phyloP scores from a whole-genome alignment of 2,113 vertebrate species.

The Danio rerio region DNA sequence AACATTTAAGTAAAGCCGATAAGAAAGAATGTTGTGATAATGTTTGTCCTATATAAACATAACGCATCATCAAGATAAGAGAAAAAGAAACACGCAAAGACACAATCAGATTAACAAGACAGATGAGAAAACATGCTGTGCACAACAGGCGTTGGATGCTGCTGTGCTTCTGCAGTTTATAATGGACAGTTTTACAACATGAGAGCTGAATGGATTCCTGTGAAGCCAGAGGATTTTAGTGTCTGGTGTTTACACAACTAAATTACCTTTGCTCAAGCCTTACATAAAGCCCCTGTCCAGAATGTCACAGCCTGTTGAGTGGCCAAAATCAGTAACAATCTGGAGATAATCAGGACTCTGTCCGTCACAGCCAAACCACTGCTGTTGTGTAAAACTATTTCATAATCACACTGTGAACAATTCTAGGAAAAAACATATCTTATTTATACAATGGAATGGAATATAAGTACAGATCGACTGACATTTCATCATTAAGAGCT shows the following conservation, averaged over 20 bases:
- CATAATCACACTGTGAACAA: not conserved
- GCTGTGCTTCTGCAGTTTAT: constrained; percentile 9
- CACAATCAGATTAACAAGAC: constrained; percentile 14
- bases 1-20: not conserved
- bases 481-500: no score
- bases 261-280: constrained; percentile 18
- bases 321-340: not conserved
- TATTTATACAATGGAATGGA: no score
- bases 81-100: not conserved
- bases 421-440: not conserved
- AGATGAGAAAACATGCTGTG: not conserved
- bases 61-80: not conserved
- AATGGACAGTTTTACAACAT: not conserved
- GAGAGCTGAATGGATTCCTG: not conserved
- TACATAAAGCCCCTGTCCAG: not conserved
- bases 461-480: no score
- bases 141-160: not conserved
- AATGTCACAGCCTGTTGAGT: constrained; percentile 1
- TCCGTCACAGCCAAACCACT: not conserved
- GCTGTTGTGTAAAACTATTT: not conserved
- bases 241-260: constrained; percentile 16
- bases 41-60: not conserved
- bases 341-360: not conserved
- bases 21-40: not conserved
- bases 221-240: not conserved